These are phyloP conservation scores for Brachionus manjavacas DNA, from an alignment of 1,140 invertebrate genomes.

Conservation along the genomic window DNA sequence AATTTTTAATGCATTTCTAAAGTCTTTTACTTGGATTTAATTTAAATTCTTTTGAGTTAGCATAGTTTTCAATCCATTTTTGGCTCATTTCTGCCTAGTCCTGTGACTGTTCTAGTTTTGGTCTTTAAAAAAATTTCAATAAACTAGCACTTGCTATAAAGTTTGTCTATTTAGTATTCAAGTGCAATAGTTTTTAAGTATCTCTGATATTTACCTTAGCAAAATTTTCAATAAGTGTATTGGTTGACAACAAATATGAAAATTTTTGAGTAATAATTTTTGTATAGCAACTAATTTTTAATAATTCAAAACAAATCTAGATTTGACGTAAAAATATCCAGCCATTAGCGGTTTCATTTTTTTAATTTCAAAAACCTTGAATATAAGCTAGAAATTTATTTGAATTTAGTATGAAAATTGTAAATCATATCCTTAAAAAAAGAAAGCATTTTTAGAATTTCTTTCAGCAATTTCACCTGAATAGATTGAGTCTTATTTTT, in stretches of 20 bases:
- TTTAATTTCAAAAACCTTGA: no score
- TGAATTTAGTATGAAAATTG: no score
- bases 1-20: no score
- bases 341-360: not conserved
- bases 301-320: not conserved
- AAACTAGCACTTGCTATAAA: not conserved
- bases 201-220: not conserved
- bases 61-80: not conserved
- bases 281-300: conserved; percentile 28
- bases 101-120: not conserved
- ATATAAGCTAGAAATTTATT: no score
- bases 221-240: not conserved
- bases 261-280: conserved; percentile 35
- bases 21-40: no score
- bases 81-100: not conserved
- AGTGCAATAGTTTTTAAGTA: not conserved
- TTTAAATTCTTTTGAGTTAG: not conserved
- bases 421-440: no score
- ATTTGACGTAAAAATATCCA: not conserved
- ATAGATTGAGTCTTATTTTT: no score
- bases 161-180: not conserved
- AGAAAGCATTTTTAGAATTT: no score
- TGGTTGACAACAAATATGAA: conserved; percentile 8
- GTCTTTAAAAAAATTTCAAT: not conserved
- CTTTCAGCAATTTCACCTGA: no score